These are phyloP conservation scores for Cylas formicarius DNA, from an alignment of 1,140 invertebrate species.

Conservation along the genomic window DNA sequence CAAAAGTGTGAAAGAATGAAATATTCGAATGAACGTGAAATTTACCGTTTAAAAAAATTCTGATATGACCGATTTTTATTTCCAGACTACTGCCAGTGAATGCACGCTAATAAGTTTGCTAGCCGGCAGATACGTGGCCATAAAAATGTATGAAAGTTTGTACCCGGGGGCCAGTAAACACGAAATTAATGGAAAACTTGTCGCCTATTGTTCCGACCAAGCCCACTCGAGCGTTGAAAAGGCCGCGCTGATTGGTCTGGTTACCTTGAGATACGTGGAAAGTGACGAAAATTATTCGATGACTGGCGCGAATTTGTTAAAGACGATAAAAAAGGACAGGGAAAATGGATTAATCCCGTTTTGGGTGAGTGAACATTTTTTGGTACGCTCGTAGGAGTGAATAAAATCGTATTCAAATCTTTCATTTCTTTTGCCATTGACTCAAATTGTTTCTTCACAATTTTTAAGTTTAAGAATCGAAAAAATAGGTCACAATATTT, in stretches of 20 bases:
- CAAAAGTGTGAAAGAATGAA: too few species aligned
- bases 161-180: constrained; percentile 72
- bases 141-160: constrained; percentile 53
- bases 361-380: constrained; percentile 92
- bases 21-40: too few species aligned
- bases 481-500: too few species aligned
- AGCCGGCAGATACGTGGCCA: constrained; percentile 80
- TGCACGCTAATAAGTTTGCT: constrained; percentile 84
- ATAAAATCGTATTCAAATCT: too few species aligned
- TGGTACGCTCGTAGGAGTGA: too few species aligned
- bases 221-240: constrained; percentile 90
- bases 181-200: constrained; percentile 85
- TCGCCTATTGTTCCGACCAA: constrained; percentile 73
- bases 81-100: constrained; percentile 80
- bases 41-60: too few species aligned
- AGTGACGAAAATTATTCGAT: constrained; percentile 76
- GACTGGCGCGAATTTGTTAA: constrained; percentile 69
- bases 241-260: constrained; percentile 79
- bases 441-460: too few species aligned
- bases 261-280: constrained; percentile 88
- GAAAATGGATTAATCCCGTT: constrained; percentile 88
- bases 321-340: constrained; percentile 75
- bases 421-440: too few species aligned
- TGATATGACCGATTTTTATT: constrained; percentile 3
- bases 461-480: too few species aligned